Evolutionary conservation across 2,113 vertebrate species (phyloP).

Genomic region (Cololabis saira): DNA sequence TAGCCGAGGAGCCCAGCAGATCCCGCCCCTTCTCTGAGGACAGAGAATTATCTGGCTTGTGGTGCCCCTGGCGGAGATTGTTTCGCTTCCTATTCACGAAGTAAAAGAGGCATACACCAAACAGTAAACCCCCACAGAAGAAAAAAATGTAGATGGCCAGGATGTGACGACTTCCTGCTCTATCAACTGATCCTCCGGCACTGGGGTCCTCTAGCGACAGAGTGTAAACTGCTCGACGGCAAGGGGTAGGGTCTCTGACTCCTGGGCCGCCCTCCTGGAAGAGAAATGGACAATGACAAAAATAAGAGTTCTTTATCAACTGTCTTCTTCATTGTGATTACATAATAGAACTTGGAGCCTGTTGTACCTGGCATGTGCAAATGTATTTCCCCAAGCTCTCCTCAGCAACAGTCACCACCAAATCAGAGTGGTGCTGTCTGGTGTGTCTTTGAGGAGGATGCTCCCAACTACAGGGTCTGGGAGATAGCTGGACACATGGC

Average conservation of each 20-base stretch:
- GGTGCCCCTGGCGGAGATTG: slow-evolving; percentile 13
- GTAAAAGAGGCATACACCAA: slow-evolving; percentile 39
- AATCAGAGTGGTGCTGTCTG: slow-evolving; percentile 75
- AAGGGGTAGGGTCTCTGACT: slow-evolving; percentile 66
- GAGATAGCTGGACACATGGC: slow-evolving; percentile 82
- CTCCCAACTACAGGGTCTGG: slow-evolving; percentile 85
- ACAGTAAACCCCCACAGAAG: slow-evolving; percentile 50
- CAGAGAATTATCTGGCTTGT: slow-evolving; percentile 60
- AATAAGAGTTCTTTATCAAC: background rate
- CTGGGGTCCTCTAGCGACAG: slow-evolving; percentile 73
- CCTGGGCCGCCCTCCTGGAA: slow-evolving; percentile 63
- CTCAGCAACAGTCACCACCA: slow-evolving; percentile 82
- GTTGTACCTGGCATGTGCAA: slow-evolving; percentile 81
- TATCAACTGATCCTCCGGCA: slow-evolving; percentile 10
- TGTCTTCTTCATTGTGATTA: background rate
- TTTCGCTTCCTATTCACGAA: slow-evolving; percentile 19
- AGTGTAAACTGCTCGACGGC: slow-evolving; percentile 81
- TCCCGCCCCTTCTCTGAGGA: slow-evolving; percentile 79
- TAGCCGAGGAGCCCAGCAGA: slow-evolving; percentile 82
- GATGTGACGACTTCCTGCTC: slow-evolving; percentile 50
- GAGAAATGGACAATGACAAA: slow-evolving; percentile 2
- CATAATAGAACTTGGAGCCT: background rate
- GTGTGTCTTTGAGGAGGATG: slow-evolving; percentile 74
- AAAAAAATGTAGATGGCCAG: slow-evolving; percentile 79
- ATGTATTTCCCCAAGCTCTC: slow-evolving; percentile 82